phyloP scores from a whole-genome alignment of 2,888 invertebrate genomes.

The Microctonus brassicae region DNA sequence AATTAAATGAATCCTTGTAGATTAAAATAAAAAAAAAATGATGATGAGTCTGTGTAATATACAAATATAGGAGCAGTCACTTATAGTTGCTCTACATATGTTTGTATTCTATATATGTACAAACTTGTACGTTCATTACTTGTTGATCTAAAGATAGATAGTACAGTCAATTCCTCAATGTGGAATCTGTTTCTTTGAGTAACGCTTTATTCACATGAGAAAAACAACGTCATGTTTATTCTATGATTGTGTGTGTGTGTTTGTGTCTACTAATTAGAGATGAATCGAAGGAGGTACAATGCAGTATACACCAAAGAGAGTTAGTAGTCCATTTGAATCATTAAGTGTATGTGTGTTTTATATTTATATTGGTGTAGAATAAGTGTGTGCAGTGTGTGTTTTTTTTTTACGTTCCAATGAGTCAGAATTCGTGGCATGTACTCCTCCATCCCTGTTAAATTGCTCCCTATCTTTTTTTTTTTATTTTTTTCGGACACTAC shows the following conservation, averaged over 20 bases:
- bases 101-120: too few relatives aligned
- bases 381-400: too few relatives aligned
- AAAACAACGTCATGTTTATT: neutral
- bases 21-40: neutral
- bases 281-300: neutral
- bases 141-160: neutral
- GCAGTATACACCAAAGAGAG: neutral
- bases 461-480: conserved; percentile 32
- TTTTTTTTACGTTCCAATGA: neutral
- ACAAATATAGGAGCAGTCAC: neutral
- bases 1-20: neutral
- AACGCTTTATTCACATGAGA: neutral
- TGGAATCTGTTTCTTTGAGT: neutral
- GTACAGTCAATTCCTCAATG: neutral
- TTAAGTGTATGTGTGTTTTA: neutral
- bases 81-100: neutral
- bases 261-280: neutral
- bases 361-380: neutral
- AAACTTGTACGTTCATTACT: too few relatives aligned
- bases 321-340: neutral
- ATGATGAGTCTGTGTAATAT: neutral
- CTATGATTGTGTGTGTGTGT: neutral
- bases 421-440: neutral
- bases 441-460: conserved; percentile 21
- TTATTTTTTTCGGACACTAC: conserved; percentile 3